Conservation (phyloP, 2,888 invertebrate genomes). For the Tiliacea aurago region DNA sequence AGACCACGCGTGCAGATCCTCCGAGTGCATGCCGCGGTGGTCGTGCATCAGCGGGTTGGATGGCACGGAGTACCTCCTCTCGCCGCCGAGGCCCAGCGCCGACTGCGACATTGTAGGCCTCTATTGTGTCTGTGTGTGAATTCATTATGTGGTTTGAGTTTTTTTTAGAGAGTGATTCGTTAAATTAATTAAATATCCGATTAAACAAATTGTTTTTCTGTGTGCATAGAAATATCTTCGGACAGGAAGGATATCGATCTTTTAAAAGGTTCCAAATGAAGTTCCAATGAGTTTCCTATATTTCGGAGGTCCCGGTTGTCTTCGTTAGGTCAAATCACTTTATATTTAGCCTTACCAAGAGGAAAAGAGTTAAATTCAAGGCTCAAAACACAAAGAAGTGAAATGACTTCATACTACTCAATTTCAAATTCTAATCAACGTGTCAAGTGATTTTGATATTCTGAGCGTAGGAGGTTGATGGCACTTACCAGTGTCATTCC, state of each 20-base stretch:
- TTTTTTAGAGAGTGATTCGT: constrained; percentile 12
- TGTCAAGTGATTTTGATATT: constrained; percentile 12
- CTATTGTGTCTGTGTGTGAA: constrained; percentile 57
- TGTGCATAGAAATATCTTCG: not conserved
- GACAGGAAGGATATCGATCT: not conserved
- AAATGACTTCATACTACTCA: constrained; percentile 6
- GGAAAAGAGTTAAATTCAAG: not conserved
- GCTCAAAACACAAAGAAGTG: not conserved
- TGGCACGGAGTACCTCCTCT: constrained; percentile 97
- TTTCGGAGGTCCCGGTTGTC: too few relatives aligned
- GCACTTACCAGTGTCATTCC: constrained; percentile 63
- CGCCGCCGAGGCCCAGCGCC: constrained; percentile 90
- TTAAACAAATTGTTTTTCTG: not conserved
- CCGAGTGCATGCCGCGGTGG: constrained; percentile 95
- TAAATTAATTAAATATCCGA: not conserved
- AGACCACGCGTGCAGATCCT: constrained; percentile 98
- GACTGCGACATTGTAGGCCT: constrained; percentile 83
- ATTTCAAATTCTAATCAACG: constrained; percentile 11
- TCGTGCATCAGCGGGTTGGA: constrained; percentile 93
- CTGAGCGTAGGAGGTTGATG: not conserved
- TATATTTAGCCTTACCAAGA: too few relatives aligned
- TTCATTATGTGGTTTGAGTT: constrained; percentile 28
- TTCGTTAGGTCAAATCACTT: not conserved
- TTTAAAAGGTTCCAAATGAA: not conserved
- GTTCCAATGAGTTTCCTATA: not conserved